These are phyloP conservation scores for Syngnathus floridae DNA, from an alignment of 2,113 vertebrate genomes.

Conservation along the genomic window DNA sequence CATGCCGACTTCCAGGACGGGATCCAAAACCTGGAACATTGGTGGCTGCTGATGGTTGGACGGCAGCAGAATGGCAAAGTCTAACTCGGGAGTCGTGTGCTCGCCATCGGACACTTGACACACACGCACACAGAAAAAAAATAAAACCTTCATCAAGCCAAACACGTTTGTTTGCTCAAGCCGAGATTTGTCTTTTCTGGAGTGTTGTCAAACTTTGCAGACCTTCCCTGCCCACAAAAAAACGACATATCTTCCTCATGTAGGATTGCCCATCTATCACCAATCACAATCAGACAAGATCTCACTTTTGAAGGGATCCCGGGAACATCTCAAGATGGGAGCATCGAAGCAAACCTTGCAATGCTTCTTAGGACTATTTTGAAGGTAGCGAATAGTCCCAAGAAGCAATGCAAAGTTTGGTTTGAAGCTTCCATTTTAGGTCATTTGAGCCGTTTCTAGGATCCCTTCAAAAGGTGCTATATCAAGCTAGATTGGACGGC, in stretches of 20 bases:
- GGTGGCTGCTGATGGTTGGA: conserved; percentile 76
- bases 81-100: conserved; percentile 80
- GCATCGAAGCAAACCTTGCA: not conserved
- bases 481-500: too few species aligned
- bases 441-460: too few species aligned
- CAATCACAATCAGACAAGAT: not conserved
- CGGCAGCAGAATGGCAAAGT: conserved; percentile 82
- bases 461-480: too few species aligned
- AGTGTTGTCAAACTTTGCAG: not conserved
- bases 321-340: too few species aligned
- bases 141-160: not conserved
- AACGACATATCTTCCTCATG: not conserved
- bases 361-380: not conserved
- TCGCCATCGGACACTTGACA: conserved; percentile 84
- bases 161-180: not conserved
- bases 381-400: not conserved
- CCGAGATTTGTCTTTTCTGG: not conserved
- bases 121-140: conserved; percentile 13
- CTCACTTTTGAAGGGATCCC: too few species aligned
- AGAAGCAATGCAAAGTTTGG: not conserved
- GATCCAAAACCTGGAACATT: conserved; percentile 78
- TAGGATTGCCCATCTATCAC: not conserved
- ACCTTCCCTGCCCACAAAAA: not conserved
- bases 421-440: too few species aligned
- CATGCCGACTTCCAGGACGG: conserved; percentile 78